Evolutionary conservation across 2,113 vertebrate species (phyloP).

Genomic region (Ammodytes marinus): DNA sequence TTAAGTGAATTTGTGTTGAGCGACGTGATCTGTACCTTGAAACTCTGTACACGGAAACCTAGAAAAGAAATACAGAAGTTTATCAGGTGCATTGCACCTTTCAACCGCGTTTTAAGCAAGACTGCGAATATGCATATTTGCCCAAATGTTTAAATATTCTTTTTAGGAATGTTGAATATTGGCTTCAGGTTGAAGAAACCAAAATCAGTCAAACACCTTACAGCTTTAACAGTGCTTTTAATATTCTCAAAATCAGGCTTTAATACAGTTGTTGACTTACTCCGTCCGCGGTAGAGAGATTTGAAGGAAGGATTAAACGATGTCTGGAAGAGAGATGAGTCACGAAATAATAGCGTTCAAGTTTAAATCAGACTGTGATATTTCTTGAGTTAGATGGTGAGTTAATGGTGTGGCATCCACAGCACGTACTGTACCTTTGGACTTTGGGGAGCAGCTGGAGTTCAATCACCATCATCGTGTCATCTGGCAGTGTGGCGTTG

Average conservation of each 20-base stretch:
- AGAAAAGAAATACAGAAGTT: constrained; percentile 1
- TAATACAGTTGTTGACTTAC: constrained; percentile 50
- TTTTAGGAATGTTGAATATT: not conserved
- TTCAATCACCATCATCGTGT: constrained; percentile 75
- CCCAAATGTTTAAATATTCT: not conserved
- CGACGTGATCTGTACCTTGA: constrained; percentile 58
- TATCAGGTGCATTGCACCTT: too few relatives aligned
- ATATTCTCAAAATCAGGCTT: not conserved
- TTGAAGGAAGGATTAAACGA: not conserved
- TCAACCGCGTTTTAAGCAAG: too few relatives aligned
- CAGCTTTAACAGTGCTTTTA: not conserved
- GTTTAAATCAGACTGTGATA: not conserved
- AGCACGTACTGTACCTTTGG: constrained; percentile 51
- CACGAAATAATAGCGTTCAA: not conserved
- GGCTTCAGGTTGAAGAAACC: not conserved
- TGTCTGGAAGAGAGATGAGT: constrained; percentile 48
- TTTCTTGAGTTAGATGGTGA: not conserved
- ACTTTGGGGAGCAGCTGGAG: constrained; percentile 61
- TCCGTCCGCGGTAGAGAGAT: not conserved
- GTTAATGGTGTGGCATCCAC: not conserved
- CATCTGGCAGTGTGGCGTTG: constrained; percentile 55
- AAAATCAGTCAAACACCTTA: not conserved
- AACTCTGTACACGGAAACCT: constrained; percentile 21
- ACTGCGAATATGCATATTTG: not conserved
- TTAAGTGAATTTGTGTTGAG: not conserved